Base-by-base conservation (phyloP, 2,888 invertebrate genomes). In the Melolontha melolontha region DNA sequence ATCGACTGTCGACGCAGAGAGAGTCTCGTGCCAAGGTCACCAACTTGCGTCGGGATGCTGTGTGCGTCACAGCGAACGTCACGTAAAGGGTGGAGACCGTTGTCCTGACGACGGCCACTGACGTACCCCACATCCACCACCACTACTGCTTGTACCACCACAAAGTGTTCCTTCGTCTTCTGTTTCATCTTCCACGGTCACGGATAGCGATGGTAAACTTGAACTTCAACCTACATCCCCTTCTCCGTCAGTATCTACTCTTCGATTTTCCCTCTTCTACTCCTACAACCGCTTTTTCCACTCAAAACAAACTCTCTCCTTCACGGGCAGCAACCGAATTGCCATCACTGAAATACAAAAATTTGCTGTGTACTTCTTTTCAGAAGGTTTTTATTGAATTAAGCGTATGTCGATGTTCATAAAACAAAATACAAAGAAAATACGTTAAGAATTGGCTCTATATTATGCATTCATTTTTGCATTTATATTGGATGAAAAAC, bases 61-160 rank as follows among this genome's bases (percentile, higher is more conserved):
- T 72, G 74, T 77, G 80, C 79, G 79, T 79, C 78, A 79, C 76
- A 72, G 70, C 73, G 59, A 75, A 79, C 81, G 81, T 81, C 79
- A 79, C 75, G 59, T 47, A 49, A n/a, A 75, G 78, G 79, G 79
- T 78, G 79, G 81, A 79, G 77, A 76, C 78, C 77, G 79, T 79
- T 78, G 73, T 79, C 77, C 75, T 73, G 78, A 71, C 78, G 73
- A 79, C 79, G 77, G 66, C 67, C 68, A 54, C 71, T 71, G 72
- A 72, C 72, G 72, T 68, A 55, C 42, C 66, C 47, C 59, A 51
- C 44, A 42, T 17, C 41, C 52, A 29, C 62, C 51, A n/a, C 59
- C 50, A 50, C 34, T 27, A 49, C 29, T 39, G 27, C 40, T 39
- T 27, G 39, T 54, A 44, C 50, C 29, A 39, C 63, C 27, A 47